Evolutionary conservation across 1,140 invertebrate species (phyloP).

Genomic region (Megalonaias nervosa): DNA sequence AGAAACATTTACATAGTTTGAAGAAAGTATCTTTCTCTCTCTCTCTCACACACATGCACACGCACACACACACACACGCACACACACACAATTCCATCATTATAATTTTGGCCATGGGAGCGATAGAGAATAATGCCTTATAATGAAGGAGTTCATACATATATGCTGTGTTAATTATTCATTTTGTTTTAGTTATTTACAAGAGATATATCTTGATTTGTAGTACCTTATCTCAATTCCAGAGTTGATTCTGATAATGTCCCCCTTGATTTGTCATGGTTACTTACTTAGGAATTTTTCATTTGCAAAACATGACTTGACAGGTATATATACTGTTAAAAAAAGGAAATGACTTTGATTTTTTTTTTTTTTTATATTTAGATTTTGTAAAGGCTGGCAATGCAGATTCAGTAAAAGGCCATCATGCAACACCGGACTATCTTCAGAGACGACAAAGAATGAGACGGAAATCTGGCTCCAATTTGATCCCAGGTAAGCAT

Average conservation of each 20-base stretch:
- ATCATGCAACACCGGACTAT: conserved; percentile 87
- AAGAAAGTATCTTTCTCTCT: too few relatives aligned
- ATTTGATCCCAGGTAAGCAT: conserved; percentile 50
- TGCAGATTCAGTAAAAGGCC: conserved; percentile 71
- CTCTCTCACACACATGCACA: too few relatives aligned
- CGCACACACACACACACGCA: too few relatives aligned
- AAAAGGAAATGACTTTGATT: background rate
- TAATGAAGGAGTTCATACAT: too few relatives aligned
- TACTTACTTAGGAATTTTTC: background rate
- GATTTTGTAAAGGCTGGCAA: conserved; percentile 48
- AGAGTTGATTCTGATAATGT: background rate
- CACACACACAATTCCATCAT: too few relatives aligned
- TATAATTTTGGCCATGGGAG: too few relatives aligned
- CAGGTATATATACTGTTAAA: background rate
- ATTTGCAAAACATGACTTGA: conserved; percentile 10
- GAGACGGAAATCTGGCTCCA: conserved; percentile 61
- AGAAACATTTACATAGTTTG: too few relatives aligned
- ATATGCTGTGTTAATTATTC: too few relatives aligned
- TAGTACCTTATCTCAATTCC: too few relatives aligned
- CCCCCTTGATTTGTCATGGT: background rate
- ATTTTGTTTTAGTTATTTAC: too few relatives aligned
- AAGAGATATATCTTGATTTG: too few relatives aligned
- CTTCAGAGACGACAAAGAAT: conserved; percentile 79
- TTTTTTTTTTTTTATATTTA: conserved; percentile 17
- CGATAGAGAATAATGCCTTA: too few relatives aligned